phyloP scores from a whole-genome alignment of 2,888 invertebrate species.

The Protonemura montana region DNA sequence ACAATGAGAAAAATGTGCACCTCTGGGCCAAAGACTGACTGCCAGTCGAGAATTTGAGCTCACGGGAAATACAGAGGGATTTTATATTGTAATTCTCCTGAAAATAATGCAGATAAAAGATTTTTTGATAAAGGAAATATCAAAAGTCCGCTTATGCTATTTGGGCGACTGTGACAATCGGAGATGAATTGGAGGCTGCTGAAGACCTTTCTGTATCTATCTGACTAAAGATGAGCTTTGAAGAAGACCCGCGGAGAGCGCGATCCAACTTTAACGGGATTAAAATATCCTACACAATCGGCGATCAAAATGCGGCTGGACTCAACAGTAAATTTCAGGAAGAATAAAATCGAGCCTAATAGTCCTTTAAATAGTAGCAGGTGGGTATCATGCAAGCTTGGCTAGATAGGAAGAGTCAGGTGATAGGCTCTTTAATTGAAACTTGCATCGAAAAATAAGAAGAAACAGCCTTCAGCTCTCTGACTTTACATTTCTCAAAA shows the following conservation, averaged over 20 bases:
- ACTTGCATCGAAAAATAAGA: neutral
- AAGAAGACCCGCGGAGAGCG: neutral
- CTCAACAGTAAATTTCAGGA: neutral
- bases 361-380: neutral
- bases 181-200: neutral
- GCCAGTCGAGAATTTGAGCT: constrained; percentile 13
- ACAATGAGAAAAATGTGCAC: constrained; percentile 18
- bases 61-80: constrained; percentile 31
- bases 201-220: neutral
- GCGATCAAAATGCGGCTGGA: neutral
- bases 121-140: constrained; percentile 30
- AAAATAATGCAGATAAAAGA: constrained; percentile 30
- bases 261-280: constrained; percentile 7
- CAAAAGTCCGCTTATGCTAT: constrained; percentile 37
- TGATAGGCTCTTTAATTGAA: neutral
- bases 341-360: neutral
- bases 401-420: neutral
- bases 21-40: neutral
- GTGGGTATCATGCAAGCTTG: neutral
- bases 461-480: neutral
- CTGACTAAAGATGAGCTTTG: constrained; percentile 5
- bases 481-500: neutral
- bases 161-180: neutral
- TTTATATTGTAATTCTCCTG: constrained; percentile 33
- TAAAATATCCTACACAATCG: neutral